phyloP scores from a whole-genome alignment of 2,888 invertebrate species.

The Cryptocheilus praepositus region DNA sequence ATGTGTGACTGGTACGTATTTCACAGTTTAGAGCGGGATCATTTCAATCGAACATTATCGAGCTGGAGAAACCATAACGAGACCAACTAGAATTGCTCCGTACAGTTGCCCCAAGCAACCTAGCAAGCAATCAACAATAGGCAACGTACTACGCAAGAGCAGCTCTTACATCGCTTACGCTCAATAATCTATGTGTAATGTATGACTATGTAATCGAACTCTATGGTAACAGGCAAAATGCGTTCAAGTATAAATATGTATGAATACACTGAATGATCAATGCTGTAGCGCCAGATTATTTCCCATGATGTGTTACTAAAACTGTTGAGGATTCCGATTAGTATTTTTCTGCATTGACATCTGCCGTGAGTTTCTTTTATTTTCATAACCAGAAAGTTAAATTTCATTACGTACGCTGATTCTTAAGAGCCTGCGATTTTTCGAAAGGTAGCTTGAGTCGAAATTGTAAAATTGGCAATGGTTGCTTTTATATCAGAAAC shows the following conservation, averaged over 20 bases:
- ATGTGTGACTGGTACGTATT: slow-evolving; percentile 60
- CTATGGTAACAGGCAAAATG: slow-evolving; percentile 1
- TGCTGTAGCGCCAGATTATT: neutral
- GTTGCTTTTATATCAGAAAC: too few relatives aligned
- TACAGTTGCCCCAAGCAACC: slow-evolving; percentile 43
- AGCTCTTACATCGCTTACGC: neutral
- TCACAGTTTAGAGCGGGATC: slow-evolving; percentile 60
- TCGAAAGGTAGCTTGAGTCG: too few relatives aligned
- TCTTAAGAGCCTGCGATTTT: too few relatives aligned
- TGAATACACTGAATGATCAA: neutral
- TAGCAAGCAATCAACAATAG: slow-evolving; percentile 45
- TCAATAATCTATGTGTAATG: slow-evolving; percentile 4
- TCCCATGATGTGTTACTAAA: too few relatives aligned
- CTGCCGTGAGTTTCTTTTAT: too few relatives aligned
- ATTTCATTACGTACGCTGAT: too few relatives aligned
- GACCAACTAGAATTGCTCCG: slow-evolving; percentile 45
- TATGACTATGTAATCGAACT: neutral
- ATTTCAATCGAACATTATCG: slow-evolving; percentile 64
- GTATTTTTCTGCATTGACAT: too few relatives aligned
- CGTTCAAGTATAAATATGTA: neutral
- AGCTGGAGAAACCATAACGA: slow-evolving; percentile 62
- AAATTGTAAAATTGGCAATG: too few relatives aligned
- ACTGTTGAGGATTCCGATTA: too few relatives aligned
- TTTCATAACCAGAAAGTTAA: too few relatives aligned
- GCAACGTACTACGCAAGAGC: slow-evolving; percentile 19